Evolutionary conservation across 2,113 vertebrate species (phyloP).

Genomic region (Carassius gibelio): DNA sequence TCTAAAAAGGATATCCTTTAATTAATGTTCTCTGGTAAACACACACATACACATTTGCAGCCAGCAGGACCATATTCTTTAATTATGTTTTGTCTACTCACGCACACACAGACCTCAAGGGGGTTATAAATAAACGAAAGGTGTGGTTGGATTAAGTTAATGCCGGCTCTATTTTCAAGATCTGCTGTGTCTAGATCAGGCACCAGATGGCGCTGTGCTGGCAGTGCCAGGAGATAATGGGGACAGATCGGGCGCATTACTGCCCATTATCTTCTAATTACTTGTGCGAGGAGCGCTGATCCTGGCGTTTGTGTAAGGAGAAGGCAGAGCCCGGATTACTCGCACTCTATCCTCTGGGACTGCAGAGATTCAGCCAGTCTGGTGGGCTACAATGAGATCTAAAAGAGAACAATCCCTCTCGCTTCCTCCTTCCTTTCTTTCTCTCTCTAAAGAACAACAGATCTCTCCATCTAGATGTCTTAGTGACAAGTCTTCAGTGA

Average conservation of each 20-base stretch:
- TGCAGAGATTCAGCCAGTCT: slow-evolving; percentile 63
- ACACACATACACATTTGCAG: neutral
- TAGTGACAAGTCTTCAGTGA: neutral
- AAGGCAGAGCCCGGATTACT: slow-evolving; percentile 93
- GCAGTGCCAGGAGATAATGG: slow-evolving; percentile 82
- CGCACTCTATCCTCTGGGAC: slow-evolving; percentile 85
- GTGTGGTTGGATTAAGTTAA: slow-evolving; percentile 49
- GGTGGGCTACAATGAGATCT: slow-evolving; percentile 56
- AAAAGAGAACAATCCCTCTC: slow-evolving; percentile 61
- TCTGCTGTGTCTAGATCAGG: slow-evolving; percentile 74
- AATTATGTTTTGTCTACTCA: slow-evolving; percentile 13
- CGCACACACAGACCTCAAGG: slow-evolving; percentile 26
- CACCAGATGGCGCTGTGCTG: slow-evolving; percentile 83
- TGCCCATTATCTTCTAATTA: slow-evolving; percentile 90
- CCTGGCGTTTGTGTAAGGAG: slow-evolving; percentile 94
- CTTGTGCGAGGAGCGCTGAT: slow-evolving; percentile 88
- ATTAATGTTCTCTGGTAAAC: slow-evolving; percentile 55
- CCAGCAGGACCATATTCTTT: slow-evolving; percentile 8
- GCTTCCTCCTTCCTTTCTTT: slow-evolving; percentile 52
- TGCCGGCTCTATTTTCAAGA: slow-evolving; percentile 70
- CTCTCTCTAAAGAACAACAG: slow-evolving; percentile 23
- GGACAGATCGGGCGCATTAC: slow-evolving; percentile 83
- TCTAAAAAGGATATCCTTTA: slow-evolving; percentile 43
- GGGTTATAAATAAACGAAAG: slow-evolving; percentile 44
- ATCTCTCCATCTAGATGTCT: slow-evolving; percentile 33